Evolutionary conservation across 2,113 vertebrate species (phyloP).

Genomic region (Pollachius pollachius): DNA sequence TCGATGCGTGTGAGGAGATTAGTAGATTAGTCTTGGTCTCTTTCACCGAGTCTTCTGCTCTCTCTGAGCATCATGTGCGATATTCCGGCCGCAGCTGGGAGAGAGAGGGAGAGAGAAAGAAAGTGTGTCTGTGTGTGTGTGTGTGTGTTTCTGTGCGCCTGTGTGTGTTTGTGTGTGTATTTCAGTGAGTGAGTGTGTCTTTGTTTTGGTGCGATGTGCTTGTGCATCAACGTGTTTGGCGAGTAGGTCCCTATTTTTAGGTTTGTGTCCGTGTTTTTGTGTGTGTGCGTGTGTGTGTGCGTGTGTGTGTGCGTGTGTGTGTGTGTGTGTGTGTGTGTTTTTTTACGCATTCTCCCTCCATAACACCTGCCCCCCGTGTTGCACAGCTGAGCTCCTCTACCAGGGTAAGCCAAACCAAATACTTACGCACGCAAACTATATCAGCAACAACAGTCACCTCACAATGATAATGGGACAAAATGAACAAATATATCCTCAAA

Average conservation of each 20-base stretch:
- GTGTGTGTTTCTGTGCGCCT: no score
- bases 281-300: background rate
- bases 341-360: background rate
- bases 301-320: background rate
- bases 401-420: background rate
- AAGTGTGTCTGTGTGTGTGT: background rate
- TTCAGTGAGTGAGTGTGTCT: background rate
- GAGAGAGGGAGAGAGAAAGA: background rate
- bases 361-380: background rate
- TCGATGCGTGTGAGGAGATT: background rate
- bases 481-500: no score
- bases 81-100: conserved; percentile 21
- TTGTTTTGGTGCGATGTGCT: no score
- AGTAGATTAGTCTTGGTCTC: background rate
- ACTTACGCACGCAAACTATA: background rate
- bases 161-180: background rate
- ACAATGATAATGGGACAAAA: background rate
- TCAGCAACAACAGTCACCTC: background rate
- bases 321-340: background rate
- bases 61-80: background rate
- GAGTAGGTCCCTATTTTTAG: background rate
- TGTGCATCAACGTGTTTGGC: background rate
- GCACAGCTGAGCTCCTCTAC: background rate
- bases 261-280: background rate
- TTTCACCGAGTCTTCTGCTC: conserved; percentile 1